Evolutionary conservation across 2,113 vertebrate species (phyloP).

Genomic region (Colistium nudipinnis): DNA sequence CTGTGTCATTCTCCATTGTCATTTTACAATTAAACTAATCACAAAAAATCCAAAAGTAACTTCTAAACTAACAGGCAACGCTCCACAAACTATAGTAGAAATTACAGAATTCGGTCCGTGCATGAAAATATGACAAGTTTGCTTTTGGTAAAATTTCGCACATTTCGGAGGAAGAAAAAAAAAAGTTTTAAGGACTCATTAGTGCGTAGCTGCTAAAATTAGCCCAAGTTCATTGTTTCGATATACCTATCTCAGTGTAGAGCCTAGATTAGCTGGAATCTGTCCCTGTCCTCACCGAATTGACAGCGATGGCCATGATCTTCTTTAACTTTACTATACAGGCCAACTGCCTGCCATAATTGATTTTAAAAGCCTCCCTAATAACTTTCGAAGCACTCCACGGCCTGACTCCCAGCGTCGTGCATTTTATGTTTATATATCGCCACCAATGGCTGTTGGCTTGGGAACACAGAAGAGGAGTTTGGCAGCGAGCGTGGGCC

Average conservation of each 20-base stretch:
- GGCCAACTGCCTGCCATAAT: slow-evolving; percentile 36
- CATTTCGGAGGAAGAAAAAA: no score
- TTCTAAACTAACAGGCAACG: background rate
- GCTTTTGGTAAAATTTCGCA: background rate
- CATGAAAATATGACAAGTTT: background rate
- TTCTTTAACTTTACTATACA: slow-evolving; percentile 9
- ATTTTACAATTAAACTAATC: background rate
- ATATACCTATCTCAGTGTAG: no score
- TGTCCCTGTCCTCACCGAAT: slow-evolving; percentile 4
- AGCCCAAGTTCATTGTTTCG: no score
- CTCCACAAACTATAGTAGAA: background rate
- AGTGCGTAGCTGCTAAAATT: no score
- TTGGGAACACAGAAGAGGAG: slow-evolving; percentile 41
- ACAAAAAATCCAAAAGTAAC: background rate
- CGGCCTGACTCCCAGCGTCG: slow-evolving; percentile 20
- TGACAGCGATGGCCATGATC: no score
- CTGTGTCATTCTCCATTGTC: no score
- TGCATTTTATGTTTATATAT: slow-evolving; percentile 44
- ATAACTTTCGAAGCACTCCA: slow-evolving; percentile 49
- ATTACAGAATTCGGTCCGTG: background rate
- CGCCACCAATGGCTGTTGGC: slow-evolving; percentile 6
- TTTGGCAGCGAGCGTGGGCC: slow-evolving; percentile 28
- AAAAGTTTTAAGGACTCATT: background rate
- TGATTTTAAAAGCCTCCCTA: slow-evolving; percentile 40
- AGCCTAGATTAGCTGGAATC: slow-evolving; percentile 4